Evolutionary conservation across 2,113 vertebrate species (phyloP), one percentile per base, ranked within the genome.

Genomic region (Vombatus ursinus): DNA sequence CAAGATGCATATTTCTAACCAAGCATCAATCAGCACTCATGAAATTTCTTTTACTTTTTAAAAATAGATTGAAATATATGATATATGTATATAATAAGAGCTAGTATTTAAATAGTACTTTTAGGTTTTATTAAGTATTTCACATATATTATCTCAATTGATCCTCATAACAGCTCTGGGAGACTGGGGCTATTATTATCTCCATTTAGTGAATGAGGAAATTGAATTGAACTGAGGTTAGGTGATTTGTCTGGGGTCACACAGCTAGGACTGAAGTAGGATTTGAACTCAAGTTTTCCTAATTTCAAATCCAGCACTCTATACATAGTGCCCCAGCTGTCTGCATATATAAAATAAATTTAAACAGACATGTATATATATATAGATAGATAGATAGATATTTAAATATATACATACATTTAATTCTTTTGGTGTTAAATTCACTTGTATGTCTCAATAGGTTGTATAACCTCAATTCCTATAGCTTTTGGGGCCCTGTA

Each of bases 11-110:
- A 84, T 84, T 22, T 84, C 16, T 84, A 16, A 44, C 19, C 37
- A 84, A 44, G 37, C 2, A 22, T 84, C 68, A 94, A 8, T 94
- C 90, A 93, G 44, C 16, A 77, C 90, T 97, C 52, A 94, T 44
- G 50, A 10, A 90, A 93, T 5, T 48, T 92, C 22, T 92, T 93
- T 91, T 94, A 8, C 47, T 90, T 92, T 96, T 93, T 93, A 89
- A 23, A 92, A 96, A 93, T 95, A 37, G 12, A 68, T 68, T 61
- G 28, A 31, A 61, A 61, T 61, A 68, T 68, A n/a, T 68, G 11
- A 68, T 16, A 68, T n/a, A 84, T n/a, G 68, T 16, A 84, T 8
- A 84, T 84, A 44, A 84, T n/a, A 44, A 77, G 3, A 84, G n/a
- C 37, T 84, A 84, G 68, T 37, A 84, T 84, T 84, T n/a, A 84